These are phyloP conservation scores for Metacarcinus magister DNA, from an alignment of 2,888 invertebrate genomes.

Conservation along the genomic window DNA sequence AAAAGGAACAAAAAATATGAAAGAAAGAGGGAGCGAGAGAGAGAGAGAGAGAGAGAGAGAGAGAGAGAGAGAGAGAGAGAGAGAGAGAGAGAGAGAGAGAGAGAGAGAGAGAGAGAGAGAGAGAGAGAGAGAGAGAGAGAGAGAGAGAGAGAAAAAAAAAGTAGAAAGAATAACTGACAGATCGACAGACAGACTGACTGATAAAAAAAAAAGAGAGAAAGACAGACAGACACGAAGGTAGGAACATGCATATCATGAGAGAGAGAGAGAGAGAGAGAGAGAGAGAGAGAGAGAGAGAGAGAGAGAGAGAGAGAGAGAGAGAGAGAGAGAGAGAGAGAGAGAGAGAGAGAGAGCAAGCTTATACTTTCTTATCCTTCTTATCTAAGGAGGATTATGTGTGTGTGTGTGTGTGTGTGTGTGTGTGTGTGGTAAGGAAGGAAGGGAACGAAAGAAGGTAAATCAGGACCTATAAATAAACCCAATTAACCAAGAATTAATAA, in stretches of 20 bases:
- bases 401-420: background rate
- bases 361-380: background rate
- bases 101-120: background rate
- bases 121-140: background rate
- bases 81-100: background rate
- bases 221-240: slow-evolving; percentile 14
- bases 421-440: background rate
- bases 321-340: slow-evolving; percentile 44
- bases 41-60: background rate
- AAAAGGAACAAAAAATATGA: background rate
- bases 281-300: slow-evolving; percentile 48
- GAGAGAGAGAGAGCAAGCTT: background rate
- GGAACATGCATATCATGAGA: slow-evolving; percentile 5
- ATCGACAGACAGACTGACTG: background rate
- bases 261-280: background rate
- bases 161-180: background rate
- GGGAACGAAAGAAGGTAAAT: background rate
- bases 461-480: too few species aligned
- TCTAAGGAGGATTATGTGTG: background rate
- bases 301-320: slow-evolving; percentile 48
- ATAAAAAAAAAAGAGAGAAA: background rate
- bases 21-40: background rate
- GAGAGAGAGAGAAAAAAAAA: background rate
- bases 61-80: background rate
- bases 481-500: background rate